Evolutionary conservation across 2,113 vertebrate species (phyloP), one percentile per base, ranked within the genome.

Genomic region (Vidua macroura): DNA sequence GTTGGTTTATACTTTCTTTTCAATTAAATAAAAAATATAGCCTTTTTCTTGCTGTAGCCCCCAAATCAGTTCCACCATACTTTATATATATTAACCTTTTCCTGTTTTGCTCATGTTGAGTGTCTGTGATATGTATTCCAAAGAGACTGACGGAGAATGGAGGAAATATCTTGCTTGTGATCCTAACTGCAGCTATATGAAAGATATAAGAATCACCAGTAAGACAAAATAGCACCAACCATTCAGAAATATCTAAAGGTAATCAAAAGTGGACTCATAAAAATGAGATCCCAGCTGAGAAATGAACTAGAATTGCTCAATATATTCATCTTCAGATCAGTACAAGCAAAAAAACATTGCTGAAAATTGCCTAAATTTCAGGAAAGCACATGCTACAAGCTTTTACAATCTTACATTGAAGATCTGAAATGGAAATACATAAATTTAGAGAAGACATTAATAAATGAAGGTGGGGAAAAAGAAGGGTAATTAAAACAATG

Each of bases 191-290:
- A 95, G 69, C 46, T 74, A 27, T 51, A 59, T 55, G 66, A 94
- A 96, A 96, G 33, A 82, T 48, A 53, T 25, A 72, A 91, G 49
- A 97, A 91, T 91, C 97, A 95, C 63, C 69, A 95, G 85, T 94
- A 95, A 92, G 33, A 83, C 70, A 85, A 89, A 69, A 94, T 56
- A 90, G 35, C 78, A 78, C 17, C 60, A 83, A 95, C 73, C 41
- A 91, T 92, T 86, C 93, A 93, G 70, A 95, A 97, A 95, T 96
- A 93, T 82, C 94, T 91, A 92, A 95, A 92, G 86, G 78, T 63
- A 96, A 83, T 83, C 60, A 81, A 88, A 88, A 78, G 37, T 23
- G 41, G 59, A 88, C 77, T 88, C 93, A 96, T 95, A 94, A 95
- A 97, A 97, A 64, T 86, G 20, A 74, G 31, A 35, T 81, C 25